Evolutionary conservation across 2,888 invertebrate species (phyloP), one percentile per base, ranked within the genome.

Genomic region (Clanis bilineata): DNA sequence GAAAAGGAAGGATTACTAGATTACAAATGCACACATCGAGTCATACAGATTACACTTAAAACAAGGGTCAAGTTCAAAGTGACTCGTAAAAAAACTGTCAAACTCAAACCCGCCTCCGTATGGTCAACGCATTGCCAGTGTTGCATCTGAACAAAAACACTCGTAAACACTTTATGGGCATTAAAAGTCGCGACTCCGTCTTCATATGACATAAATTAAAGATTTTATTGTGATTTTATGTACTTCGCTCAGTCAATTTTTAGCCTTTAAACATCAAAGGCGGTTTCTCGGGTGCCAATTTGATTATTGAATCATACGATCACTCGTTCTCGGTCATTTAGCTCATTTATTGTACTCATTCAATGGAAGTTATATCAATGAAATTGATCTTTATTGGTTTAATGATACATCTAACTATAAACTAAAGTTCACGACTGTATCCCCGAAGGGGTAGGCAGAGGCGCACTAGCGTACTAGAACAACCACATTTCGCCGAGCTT

Each of bases 161-260:
- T 51, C 51, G 28, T 51, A 51, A 51, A 51, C 51, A 28, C 51
- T 51, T 51, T 51, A 51, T 32, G 51, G 28, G 32, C 51, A 51
- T 45, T 45, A 45, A 45, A 22, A 23, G 45, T 45, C 45, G 45
- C 45, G 45, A 45, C 45, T 45, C 28, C 47, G 10, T 32, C 32
- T 51, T 32, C 51, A 51, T 51, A 51, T 45, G 18, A 21, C 18
- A 51, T 32, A 32, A 51, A 51, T 32, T 32, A 18, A 32, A 32
- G 28, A 18, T 10, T 28, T 32, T 32, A 32, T 18, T 51, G 51
- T 51, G 51, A 18, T 32, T 51, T 51, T 51, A 45, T 25, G 45
- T n/a, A 45, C 23, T 45, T 45, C 32, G 9, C 36, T 5, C 36
- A 32, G 36, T 36, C 36, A 36, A 12, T 36, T 36, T 45, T 45